Base-by-base conservation (phyloP, 1,140 invertebrate genomes). In the Cataglyphis hispanica region DNA sequence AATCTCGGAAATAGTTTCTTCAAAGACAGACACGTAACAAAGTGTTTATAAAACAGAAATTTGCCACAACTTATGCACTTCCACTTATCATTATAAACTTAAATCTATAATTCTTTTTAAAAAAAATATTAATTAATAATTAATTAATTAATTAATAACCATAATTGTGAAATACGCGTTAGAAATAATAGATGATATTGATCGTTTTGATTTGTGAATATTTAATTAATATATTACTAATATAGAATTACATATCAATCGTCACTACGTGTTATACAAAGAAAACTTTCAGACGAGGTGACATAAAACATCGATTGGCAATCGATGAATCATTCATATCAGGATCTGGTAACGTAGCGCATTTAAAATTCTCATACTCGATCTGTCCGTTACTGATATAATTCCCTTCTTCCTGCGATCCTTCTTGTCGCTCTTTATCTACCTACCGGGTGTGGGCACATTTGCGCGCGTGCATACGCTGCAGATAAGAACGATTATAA, bases 401-500 rank as follows among this genome's bases (percentile, higher is more conserved):
- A 90, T 89, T 90, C 67, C 85, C 74, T 80, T 87, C 75, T 46
- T 53, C 53, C 61, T 56, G 64, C 84, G 84, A 86, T 84, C 76
- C 72, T 43, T 66, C 77, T 67, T 60, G 53, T n/a, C 63, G 22
- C 46, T 37, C 27, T 69, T 66, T 70, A 58, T 74, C 72, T 85
- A 84, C n/a, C 87, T 74, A 40, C 53, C 80, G 61, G 46, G 16
- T n/a, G 40, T 25, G 69, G 22, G 50, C 43, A 56, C 60, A 70
- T 46, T 69, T 50, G 69, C 80, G 67, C 64, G 81, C 75, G 37
- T 85, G 81, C 76, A 81, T 58, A 88, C 75, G 50, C 10, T 76
- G 27, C 61, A 81, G 91, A 92, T 91, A 91, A 91, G 88, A 83
- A 72, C 77, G 86, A 91, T 88, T 88, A 92, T 91, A 91, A 84